phyloP scores from a whole-genome alignment of 1,140 invertebrate species.

The Heliconius nattereri region DNA sequence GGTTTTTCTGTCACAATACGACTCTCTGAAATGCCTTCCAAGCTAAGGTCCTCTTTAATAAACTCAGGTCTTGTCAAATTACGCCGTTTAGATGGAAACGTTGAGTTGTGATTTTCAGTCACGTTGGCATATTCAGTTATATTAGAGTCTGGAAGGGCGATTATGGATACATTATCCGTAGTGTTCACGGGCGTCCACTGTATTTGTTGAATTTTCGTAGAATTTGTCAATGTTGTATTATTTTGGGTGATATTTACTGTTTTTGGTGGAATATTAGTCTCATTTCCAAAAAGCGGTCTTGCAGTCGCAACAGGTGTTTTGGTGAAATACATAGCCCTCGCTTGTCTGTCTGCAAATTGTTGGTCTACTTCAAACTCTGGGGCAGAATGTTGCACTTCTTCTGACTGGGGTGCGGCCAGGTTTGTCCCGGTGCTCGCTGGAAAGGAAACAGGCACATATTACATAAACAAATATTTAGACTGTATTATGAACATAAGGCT shows the following conservation, averaged over 20 bases:
- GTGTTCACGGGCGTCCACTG: slow-evolving; percentile 38
- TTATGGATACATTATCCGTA: slow-evolving; percentile 42
- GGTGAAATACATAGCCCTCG: slow-evolving; percentile 72
- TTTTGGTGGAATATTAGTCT: slow-evolving; percentile 37
- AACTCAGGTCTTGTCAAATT: slow-evolving; percentile 68
- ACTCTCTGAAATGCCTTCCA: slow-evolving; percentile 64
- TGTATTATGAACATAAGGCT: background rate
- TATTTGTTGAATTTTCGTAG: slow-evolving; percentile 42
- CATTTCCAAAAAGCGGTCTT: slow-evolving; percentile 27
- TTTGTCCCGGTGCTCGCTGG: slow-evolving; percentile 59
- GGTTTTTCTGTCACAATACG: slow-evolving; percentile 77
- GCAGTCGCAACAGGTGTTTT: slow-evolving; percentile 49
- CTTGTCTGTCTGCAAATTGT: slow-evolving; percentile 53
- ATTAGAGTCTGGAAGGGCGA: slow-evolving; percentile 40
- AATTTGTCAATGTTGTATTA: slow-evolving; percentile 15
- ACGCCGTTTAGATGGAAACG: slow-evolving; percentile 50
- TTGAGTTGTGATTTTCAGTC: slow-evolving; percentile 59
- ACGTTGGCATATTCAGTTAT: slow-evolving; percentile 45
- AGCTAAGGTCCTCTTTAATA: slow-evolving; percentile 55
- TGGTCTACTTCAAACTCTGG: slow-evolving; percentile 50
- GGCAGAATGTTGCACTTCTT: slow-evolving; percentile 51
- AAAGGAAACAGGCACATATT: slow-evolving; percentile 43
- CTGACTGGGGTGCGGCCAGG: slow-evolving; percentile 64
- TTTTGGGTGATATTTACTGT: slow-evolving; percentile 13
- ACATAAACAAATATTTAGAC: background rate